Evolutionary conservation across 1,140 invertebrate species (phyloP).

Genomic region (Mamestra configurata): DNA sequence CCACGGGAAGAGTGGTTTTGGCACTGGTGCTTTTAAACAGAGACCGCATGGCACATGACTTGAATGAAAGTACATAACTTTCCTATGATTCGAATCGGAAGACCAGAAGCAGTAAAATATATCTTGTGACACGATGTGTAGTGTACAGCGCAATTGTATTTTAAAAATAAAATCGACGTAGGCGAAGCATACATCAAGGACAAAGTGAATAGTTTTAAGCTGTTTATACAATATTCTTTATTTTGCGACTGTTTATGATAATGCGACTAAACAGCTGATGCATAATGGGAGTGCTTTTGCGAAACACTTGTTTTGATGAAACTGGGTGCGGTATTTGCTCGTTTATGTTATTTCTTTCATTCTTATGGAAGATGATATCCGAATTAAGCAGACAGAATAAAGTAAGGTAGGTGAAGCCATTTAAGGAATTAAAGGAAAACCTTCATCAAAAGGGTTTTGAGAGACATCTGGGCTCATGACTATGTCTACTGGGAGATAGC

Average conservation of each 20-base stretch:
- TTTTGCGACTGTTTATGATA: not conserved
- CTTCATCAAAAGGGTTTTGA: not conserved
- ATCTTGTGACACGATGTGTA: constrained; percentile 33
- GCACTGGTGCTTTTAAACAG: not conserved
- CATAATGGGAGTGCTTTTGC: constrained; percentile 3
- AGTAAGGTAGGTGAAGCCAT: no score
- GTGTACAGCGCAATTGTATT: constrained; percentile 40
- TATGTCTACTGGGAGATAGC: not conserved
- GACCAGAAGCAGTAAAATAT: constrained; percentile 5
- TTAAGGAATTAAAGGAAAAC: no score
- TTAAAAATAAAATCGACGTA: constrained; percentile 46
- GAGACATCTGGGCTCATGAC: not conserved
- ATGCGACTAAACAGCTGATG: not conserved
- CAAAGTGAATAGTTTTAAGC: constrained; percentile 24
- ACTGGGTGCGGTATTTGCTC: not conserved
- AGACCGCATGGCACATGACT: constrained; percentile 30
- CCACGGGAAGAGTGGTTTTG: not conserved
- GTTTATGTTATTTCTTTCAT: not conserved
- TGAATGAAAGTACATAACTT: constrained; percentile 40
- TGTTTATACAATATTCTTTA: constrained; percentile 42
- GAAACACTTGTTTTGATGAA: not conserved
- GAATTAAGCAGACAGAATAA: no score
- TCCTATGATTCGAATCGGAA: constrained; percentile 19
- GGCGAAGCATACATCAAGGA: constrained; percentile 32
- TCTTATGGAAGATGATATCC: not conserved